Evolutionary conservation across 2,888 invertebrate species (phyloP), one percentile per base, ranked within the genome.

Genomic region (Heliconius cydno): DNA sequence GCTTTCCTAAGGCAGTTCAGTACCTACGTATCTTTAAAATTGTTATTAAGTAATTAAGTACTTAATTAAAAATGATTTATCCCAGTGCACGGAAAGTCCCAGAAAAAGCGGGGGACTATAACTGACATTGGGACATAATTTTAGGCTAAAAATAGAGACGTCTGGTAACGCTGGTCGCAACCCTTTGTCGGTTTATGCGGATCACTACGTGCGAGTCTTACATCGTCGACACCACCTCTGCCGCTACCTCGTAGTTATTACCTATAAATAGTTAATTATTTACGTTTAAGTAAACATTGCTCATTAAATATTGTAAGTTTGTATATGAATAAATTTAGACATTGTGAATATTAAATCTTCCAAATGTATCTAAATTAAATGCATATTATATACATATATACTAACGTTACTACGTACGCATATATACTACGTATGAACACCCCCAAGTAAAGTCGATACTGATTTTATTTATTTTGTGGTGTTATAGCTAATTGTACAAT

Each of bases 171-270:
- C 19, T 52, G 52, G 60, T 60, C 60, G n/a, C 3, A n/a, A 22
- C 1, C 60, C 22, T 57, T 57, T 57, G 57, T 22, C 6, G 57
- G 22, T 22, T 57, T 3, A 22, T 46, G 46, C 6, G 15, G 46
- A 46, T 19, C 46, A 60, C n/a, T 60, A 60, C 10, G 60, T 60
- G 60, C 60, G 10, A 46, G 46, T 15, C 46, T 46, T 15, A 46
- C 46, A 15, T 6, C 19, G 15, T 46, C 19, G 52, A 52, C 9
- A 19, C 52, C 22, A 52, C 22, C 10, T 60, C n/a, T 60, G n/a
- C 60, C 60, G 80, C 75, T 80, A 81, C 79, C 79, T 82, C 77
- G 71, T 79, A 68, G 30, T 76, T 60, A 75, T 79, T 41, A 66
- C 34, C 74, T 70, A 67, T 76, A 80, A 77, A 67, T 71, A 80